phyloP scores from a whole-genome alignment of 2,797 vertebrate genomes.

The Gallinago nigripennis region DNA sequence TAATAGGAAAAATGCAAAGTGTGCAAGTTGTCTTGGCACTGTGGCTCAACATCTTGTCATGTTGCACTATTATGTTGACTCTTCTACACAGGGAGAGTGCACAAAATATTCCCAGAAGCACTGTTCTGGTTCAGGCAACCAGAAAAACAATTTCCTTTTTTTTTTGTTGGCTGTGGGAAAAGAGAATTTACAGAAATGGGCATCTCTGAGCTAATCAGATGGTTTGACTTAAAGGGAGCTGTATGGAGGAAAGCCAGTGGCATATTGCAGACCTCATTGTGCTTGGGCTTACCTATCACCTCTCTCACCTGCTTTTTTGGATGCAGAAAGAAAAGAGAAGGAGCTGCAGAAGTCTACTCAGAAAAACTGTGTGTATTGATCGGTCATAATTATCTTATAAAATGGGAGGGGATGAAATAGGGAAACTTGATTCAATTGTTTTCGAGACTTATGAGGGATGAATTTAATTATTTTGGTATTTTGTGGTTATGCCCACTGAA shows the following conservation, averaged over 20 bases:
- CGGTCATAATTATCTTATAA: not conserved
- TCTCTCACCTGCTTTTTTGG: not conserved
- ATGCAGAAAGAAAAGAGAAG: not conserved
- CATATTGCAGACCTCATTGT: not conserved
- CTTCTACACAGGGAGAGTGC: not conserved
- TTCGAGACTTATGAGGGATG: not conserved
- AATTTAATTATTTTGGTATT: constrained; percentile 15
- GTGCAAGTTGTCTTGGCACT: not conserved
- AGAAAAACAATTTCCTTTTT: not conserved
- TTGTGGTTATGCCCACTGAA: not conserved
- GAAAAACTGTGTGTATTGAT: not conserved
- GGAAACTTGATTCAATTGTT: not conserved
- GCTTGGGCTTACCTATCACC: not conserved
- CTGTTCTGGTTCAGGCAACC: not conserved
- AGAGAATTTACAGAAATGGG: not conserved
- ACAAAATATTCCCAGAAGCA: constrained; percentile 25
- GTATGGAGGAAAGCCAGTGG: not conserved
- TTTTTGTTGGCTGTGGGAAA: not conserved
- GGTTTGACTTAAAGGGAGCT: constrained; percentile 15
- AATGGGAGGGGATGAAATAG: not conserved
- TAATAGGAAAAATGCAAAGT: constrained; percentile 42
- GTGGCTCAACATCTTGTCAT: constrained; percentile 14
- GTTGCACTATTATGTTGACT: constrained; percentile 28
- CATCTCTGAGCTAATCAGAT: not conserved
- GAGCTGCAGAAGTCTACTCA: not conserved